These are phyloP conservation scores for Microtus oregoni DNA, from an alignment of 2,113 vertebrate species.

Conservation along the genomic window DNA sequence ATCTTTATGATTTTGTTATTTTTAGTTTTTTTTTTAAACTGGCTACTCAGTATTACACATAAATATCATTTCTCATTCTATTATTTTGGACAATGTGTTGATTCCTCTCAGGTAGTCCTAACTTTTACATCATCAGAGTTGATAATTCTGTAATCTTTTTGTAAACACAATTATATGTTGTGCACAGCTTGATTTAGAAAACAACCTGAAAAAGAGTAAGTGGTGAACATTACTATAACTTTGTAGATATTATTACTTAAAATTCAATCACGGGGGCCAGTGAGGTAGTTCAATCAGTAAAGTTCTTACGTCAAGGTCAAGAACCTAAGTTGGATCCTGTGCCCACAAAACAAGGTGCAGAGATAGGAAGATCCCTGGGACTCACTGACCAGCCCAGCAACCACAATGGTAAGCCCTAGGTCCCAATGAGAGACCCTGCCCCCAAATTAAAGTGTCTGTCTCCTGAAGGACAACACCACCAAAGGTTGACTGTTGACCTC, in stretches of 20 bases:
- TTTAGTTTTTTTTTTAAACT: background rate
- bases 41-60: background rate
- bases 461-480: background rate
- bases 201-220: background rate
- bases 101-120: background rate
- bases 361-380: background rate
- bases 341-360: background rate
- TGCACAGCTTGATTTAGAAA: background rate
- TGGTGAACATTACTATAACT: background rate
- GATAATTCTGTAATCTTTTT: background rate
- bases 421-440: background rate
- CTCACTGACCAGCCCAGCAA: background rate
- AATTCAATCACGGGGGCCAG: background rate
- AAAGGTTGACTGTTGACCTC: background rate
- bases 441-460: background rate
- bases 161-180: background rate
- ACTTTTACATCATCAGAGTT: background rate
- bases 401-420: background rate
- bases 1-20: background rate
- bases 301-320: background rate
- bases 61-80: constrained; percentile 31
- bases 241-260: background rate
- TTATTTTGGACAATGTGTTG: constrained; percentile 2
- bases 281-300: background rate
- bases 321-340: background rate